Evolutionary conservation across 2,888 invertebrate genomes (phyloP), one percentile per base, ranked within the genome.

Genomic region (Doris montereyensis): DNA sequence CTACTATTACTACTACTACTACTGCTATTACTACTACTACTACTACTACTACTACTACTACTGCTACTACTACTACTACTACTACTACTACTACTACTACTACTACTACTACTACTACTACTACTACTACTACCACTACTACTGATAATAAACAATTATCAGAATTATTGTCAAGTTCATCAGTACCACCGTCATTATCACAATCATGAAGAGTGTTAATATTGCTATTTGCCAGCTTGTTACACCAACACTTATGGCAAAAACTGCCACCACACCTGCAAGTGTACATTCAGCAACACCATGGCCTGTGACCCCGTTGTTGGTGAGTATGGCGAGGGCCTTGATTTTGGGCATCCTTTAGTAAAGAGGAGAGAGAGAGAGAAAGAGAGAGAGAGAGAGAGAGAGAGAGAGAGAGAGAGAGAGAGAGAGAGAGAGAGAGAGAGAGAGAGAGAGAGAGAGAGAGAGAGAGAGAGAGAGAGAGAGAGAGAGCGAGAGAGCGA

Each of bases 311-410:
- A 65, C 75, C 26, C 52, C 74, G 2, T 70, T 75, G 41, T 73
- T 60, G 62, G 71, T 79, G 72, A n/a, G 62, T 10, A n/a, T 24
- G 73, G 13, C 32, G 30, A 28, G 21, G 73, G 26, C 26, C 26
- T 24, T 57, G 28, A 2, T 13, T 57, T 26, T 21, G 28, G 30
- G 28, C 57, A 28, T 57, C n/a, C 57, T 28, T 73, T 30, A 52
- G 41, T 57, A 28, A 34, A 35, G 5, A 21, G 24, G 41, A 30
- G 24, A 24, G 24, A 17, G 67, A 76, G 68, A 68, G 76, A 76
- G 62, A 76, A 52, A 68, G 41, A 57, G 57, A 52, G 77, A 77
- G 77, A 70, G 34, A 77, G 58, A 70, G 77, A 70, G 77, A 70
- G 76, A 67, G 62, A 34, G 73, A 73, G 57, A 73, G 57, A 73